Base-by-base conservation (phyloP, 2,888 invertebrate species). In the Aromia moschata region DNA sequence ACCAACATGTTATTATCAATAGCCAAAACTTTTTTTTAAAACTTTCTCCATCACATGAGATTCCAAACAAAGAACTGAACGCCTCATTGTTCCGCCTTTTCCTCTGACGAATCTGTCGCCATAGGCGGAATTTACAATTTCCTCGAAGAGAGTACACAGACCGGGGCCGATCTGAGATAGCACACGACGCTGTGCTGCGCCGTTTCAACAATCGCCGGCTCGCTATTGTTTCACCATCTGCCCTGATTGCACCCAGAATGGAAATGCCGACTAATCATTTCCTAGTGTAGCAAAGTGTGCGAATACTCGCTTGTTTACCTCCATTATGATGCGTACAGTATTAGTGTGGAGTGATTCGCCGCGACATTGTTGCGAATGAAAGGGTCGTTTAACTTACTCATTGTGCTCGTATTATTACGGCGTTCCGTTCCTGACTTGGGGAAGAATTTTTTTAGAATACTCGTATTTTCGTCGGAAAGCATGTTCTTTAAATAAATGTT, bases 201-300 rank as follows among this genome's bases (percentile, higher is more conserved):
- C 60, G 58, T 62, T 44, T 31, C 57, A 59, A 63, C 68, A 69
- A 68, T 69, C 67, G 67, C 46, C 62, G 63, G 55, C 52, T 65
- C 59, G 57, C 70, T 67, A 70, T 70, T 70, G 68, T 69, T 70
- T 71, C 60, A 65, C 61, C 67, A 64, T 70, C 67, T 65, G 68
- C 65, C 66, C 68, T 68, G 65, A 70, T 68, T 70, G 66, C 63
- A 49, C 40, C 60, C 20, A 59, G 61, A 64, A 58, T 62, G 61
- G 62, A 64, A 71, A 60, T 56, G 68, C 67, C 64, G 67, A 71
- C 66, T 70, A 69, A 69, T 70, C 69, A 64, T 68, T 65, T 59
- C 62, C 64, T 45, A 46, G 41, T 41, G 51, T 44, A 18, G 36
- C 47, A 36, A 44, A 47, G 41, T 61, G 56, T 59, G 51, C 55